These are phyloP conservation scores for Chaetodon auriga DNA, from an alignment of 2,113 vertebrate species.

Conservation along the genomic window DNA sequence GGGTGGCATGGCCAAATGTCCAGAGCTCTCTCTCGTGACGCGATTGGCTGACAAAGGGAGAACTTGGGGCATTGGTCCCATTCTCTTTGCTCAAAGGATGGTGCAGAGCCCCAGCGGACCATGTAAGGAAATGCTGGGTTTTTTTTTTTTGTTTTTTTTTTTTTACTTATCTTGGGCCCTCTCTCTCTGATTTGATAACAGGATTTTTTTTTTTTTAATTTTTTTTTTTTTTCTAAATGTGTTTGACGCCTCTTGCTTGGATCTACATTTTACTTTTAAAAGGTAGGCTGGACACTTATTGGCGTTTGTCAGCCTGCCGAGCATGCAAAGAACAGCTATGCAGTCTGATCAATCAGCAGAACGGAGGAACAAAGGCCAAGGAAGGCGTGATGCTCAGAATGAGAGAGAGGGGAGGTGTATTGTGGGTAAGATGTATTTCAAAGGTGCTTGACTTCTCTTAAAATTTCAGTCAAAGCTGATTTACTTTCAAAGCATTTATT, in stretches of 20 bases:
- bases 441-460: conserved; percentile 85
- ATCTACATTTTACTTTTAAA: conserved; percentile 72
- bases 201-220: conserved; percentile 53
- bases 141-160: conserved; percentile 29
- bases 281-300: conserved; percentile 65
- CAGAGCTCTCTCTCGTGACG: conserved; percentile 85
- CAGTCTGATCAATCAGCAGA: conserved; percentile 71
- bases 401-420: conserved; percentile 71
- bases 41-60: conserved; percentile 87
- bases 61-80: conserved; percentile 83
- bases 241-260: conserved; percentile 65
- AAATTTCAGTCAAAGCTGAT: conserved; percentile 67
- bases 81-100: conserved; percentile 78
- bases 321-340: conserved; percentile 81
- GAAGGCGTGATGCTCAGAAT: conserved; percentile 52
- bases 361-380: conserved; percentile 67
- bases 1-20: conserved; percentile 86
- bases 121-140: conserved; percentile 78
- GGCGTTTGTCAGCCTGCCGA: conserved; percentile 69
- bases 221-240: conserved; percentile 54
- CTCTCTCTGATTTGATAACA: conserved; percentile 81
- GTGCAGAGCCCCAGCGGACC: conserved; percentile 82
- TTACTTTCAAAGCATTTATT: conserved; percentile 72
- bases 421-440: conserved; percentile 77
- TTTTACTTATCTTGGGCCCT: conserved; percentile 69